A percentile compares a stretch with the other conserved stretches of the same genome.
phyloP scores from a whole-genome alignment of 2,113 vertebrate genomes.

The Equus przewalskii region DNA sequence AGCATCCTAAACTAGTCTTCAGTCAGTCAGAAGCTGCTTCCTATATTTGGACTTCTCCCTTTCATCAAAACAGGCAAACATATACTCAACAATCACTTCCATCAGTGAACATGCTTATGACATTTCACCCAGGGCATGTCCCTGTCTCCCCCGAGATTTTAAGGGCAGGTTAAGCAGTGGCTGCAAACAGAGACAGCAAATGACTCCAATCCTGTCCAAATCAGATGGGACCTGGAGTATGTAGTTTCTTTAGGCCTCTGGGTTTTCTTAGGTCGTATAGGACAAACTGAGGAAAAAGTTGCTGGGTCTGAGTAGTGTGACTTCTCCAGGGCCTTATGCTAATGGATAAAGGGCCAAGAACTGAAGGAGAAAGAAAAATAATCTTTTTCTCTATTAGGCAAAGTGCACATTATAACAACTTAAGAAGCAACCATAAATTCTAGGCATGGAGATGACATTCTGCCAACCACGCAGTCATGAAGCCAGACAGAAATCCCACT shows the following conservation, averaged over 20 bases:
- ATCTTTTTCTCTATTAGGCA: constrained; percentile 1
- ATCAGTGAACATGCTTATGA: neutral
- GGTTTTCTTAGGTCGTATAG: neutral
- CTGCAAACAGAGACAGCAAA: constrained; percentile 26
- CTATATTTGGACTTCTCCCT: neutral
- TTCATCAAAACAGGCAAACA: neutral
- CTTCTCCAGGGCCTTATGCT: neutral
- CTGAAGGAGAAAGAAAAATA: neutral
- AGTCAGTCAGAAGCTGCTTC: neutral
- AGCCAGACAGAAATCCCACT: neutral
- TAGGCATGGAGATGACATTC: neutral
- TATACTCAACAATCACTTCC: neutral
- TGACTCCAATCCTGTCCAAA: constrained; percentile 8
- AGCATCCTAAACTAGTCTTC: neutral
- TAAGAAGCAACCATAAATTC: constrained; percentile 56
- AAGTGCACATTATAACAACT: constrained; percentile 16
- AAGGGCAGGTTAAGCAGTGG: neutral
- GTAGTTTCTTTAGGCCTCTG: neutral
- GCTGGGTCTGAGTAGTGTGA: neutral
- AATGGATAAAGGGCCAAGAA: neutral
- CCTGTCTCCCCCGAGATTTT: neutral
- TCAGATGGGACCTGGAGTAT: neutral
- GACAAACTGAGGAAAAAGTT: neutral
- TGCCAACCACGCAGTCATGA: neutral
- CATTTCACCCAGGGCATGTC: neutral